Conservation (phyloP, 2,888 invertebrate genomes). For the Drosophila affinis region DNA sequence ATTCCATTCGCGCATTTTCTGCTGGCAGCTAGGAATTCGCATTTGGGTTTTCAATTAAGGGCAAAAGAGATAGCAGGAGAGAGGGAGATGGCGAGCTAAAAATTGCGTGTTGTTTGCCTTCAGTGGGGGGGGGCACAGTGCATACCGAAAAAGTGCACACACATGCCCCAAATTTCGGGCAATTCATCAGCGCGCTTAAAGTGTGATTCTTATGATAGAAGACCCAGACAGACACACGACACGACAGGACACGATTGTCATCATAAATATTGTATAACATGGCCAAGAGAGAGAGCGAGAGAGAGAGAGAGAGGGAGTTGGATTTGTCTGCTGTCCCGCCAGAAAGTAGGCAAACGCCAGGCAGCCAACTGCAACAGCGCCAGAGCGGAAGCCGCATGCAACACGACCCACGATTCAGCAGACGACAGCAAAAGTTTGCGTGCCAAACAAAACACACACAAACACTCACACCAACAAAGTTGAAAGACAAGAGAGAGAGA, state of each 20-base stretch:
- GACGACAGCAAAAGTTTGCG: slow-evolving; percentile 67
- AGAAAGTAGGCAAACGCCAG: too few species aligned
- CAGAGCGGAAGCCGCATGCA: slow-evolving; percentile 65
- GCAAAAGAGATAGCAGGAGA: slow-evolving; percentile 7
- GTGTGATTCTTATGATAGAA: slow-evolving; percentile 54
- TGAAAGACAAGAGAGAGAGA: slow-evolving; percentile 18
- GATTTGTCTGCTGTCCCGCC: background rate
- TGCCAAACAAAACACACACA: slow-evolving; percentile 64
- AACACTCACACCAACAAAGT: slow-evolving; percentile 6
- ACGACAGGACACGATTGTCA: slow-evolving; percentile 61
- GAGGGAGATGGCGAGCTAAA: background rate
- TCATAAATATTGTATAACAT: slow-evolving; percentile 68
- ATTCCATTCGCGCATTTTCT: background rate
- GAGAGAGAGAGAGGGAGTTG: background rate
- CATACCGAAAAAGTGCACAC: slow-evolving; percentile 3
- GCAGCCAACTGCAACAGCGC: background rate
- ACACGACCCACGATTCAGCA: slow-evolving; percentile 64
- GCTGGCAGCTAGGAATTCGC: slow-evolving; percentile 56
- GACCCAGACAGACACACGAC: slow-evolving; percentile 49
- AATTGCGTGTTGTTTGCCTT: background rate
- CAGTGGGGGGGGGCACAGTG: background rate
- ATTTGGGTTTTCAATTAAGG: slow-evolving; percentile 53
- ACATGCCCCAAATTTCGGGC: background rate
- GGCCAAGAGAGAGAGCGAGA: slow-evolving; percentile 13
- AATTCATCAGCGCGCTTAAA: slow-evolving; percentile 28